Evolutionary conservation across 2,888 invertebrate genomes (phyloP).

Genomic region (Diadegma fenestrale): DNA sequence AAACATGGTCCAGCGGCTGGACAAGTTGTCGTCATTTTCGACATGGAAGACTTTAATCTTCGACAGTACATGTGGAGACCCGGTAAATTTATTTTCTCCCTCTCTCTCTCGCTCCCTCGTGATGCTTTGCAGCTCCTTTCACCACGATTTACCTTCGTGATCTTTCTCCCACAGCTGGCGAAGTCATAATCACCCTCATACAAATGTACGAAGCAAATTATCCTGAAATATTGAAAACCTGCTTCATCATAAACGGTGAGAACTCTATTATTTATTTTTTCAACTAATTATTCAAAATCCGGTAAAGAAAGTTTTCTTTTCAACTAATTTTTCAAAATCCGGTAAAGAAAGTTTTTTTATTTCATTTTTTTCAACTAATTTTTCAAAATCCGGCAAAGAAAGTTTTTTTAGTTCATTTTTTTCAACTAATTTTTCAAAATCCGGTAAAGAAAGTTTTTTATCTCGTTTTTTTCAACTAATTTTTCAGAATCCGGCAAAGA

Average conservation of each 20-base stretch:
- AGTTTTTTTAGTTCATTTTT: not conserved
- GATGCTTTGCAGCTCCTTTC: slow-evolving; percentile 16
- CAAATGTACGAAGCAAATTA: slow-evolving; percentile 97
- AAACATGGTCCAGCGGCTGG: slow-evolving; percentile 88
- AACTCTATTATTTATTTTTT: not conserved
- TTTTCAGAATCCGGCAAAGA: too few relatives aligned
- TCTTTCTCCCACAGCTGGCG: slow-evolving; percentile 87
- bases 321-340: too few relatives aligned
- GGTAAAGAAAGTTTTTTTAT: not conserved
- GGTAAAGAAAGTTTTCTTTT: not conserved
- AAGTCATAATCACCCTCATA: slow-evolving; percentile 92
- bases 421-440: not conserved
- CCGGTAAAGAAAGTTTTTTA: not conserved
- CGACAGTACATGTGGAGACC: slow-evolving; percentile 95
- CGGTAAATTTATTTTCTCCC: slow-evolving; percentile 84
- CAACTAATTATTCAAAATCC: too few relatives aligned
- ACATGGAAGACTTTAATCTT: slow-evolving; percentile 92
- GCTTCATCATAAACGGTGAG: slow-evolving; percentile 95
- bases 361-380: not conserved
- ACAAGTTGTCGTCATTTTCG: slow-evolving; percentile 90
- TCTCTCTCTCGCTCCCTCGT: not conserved
- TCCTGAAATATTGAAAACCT: slow-evolving; percentile 94
- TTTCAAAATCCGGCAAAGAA: too few relatives aligned
- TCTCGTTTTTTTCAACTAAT: not conserved
- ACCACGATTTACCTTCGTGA: slow-evolving; percentile 11